Evolutionary conservation across 1,140 invertebrate species (phyloP).

Genomic region (Tetragnatha versicolor): DNA sequence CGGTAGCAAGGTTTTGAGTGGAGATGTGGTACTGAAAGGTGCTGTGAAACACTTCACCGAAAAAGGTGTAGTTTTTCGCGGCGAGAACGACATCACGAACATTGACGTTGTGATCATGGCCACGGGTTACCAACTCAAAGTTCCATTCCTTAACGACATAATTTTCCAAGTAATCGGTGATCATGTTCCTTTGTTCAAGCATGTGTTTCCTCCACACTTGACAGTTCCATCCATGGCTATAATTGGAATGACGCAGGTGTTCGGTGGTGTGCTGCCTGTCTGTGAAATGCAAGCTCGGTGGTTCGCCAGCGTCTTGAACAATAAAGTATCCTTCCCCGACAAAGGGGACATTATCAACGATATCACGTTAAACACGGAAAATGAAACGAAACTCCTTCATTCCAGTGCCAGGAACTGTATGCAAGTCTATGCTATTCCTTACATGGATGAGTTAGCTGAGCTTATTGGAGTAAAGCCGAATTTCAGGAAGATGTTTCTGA

Average conservation of each 20-base stretch:
- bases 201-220: conserved; percentile 63
- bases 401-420: conserved; percentile 63
- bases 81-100: conserved; percentile 43
- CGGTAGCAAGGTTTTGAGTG: conserved; percentile 65
- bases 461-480: conserved; percentile 65
- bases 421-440: conserved; percentile 64
- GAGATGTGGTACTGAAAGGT: conserved; percentile 63
- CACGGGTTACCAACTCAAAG: conserved; percentile 60
- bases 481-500: conserved; percentile 60
- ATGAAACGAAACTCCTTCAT: conserved; percentile 57
- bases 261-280: conserved; percentile 67
- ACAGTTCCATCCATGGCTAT: conserved; percentile 64
- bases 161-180: conserved; percentile 61
- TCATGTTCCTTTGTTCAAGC: conserved; percentile 65
- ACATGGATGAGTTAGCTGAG: conserved; percentile 66
- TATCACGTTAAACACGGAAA: conserved; percentile 60
- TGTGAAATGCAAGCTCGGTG: conserved; percentile 64
- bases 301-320: conserved; percentile 55
- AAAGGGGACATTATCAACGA: conserved; percentile 62
- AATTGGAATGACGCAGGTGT: conserved; percentile 68
- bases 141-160: conserved; percentile 49
- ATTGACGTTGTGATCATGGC: conserved; percentile 55
- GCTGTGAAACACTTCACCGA: conserved; percentile 62
- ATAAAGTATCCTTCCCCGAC: conserved; percentile 59
- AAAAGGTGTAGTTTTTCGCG: conserved; percentile 61